Percentiles rank a stretch among this genome's conserved stretches.
Conservation (phyloP, 2,113 vertebrate species). For the Platysternon megacephalum region DNA sequence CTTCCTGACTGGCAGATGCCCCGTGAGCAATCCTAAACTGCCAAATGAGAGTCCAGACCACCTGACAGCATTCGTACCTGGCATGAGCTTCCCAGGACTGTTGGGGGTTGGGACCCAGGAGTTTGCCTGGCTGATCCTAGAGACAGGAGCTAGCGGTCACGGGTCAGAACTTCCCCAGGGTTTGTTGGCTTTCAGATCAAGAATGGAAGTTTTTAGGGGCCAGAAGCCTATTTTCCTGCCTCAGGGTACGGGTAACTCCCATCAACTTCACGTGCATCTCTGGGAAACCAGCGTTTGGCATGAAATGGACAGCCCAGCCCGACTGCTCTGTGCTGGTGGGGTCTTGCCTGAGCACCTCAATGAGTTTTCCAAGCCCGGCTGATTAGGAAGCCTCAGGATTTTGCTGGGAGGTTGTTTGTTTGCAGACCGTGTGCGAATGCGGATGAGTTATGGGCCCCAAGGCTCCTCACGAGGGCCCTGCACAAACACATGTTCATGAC, state of each 20-base stretch:
- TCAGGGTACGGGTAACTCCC: background rate
- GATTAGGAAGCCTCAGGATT: background rate
- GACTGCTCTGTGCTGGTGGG: background rate
- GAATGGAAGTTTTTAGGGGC: background rate
- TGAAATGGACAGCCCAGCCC: background rate
- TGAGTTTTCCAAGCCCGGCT: background rate
- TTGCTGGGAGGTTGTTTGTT: background rate
- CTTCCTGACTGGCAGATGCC: background rate
- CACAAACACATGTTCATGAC: background rate
- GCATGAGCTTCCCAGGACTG: background rate
- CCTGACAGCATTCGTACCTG: background rate
- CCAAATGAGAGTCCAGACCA: background rate
- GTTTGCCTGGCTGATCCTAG: background rate
- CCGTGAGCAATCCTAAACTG: background rate
- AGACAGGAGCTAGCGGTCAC: background rate
- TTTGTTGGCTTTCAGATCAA: background rate
- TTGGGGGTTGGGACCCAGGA: no score
- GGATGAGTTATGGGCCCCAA: background rate
- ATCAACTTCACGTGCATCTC: no score
- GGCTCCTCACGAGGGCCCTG: background rate
- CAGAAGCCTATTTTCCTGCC: background rate
- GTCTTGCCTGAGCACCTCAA: background rate
- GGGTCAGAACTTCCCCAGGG: background rate
- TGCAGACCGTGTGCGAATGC: background rate
- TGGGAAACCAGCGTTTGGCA: background rate